These are phyloP conservation scores for Butastur rufipennis DNA, from an alignment of 2,113 vertebrate species.

Conservation along the genomic window DNA sequence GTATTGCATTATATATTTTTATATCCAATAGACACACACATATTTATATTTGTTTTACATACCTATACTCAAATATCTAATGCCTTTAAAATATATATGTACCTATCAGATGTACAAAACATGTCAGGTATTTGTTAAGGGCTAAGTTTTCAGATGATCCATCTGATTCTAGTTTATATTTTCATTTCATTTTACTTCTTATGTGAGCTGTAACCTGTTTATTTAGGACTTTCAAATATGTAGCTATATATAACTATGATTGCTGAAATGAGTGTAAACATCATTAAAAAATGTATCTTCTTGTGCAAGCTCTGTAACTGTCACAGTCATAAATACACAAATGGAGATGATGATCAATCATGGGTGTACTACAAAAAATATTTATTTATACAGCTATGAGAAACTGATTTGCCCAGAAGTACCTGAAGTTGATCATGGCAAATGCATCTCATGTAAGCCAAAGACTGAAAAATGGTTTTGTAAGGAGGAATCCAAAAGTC, in stretches of 20 bases:
- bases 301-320: constrained; percentile 3
- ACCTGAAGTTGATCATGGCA: background rate
- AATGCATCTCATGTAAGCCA: background rate
- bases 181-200: constrained; percentile 1
- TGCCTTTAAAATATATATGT: background rate
- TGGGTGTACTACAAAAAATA: background rate
- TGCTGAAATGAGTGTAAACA: constrained; percentile 35
- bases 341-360: background rate
- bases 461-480: background rate
- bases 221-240: constrained; percentile 8
- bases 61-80: background rate
- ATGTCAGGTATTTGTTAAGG: background rate
- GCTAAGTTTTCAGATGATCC: background rate
- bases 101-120: background rate
- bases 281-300: constrained; percentile 6
- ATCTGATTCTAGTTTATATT: background rate
- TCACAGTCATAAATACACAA: constrained; percentile 9
- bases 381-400: background rate
- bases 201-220: background rate
- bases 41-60: background rate
- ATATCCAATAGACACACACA: background rate
- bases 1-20: background rate
- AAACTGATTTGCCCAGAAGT: background rate
- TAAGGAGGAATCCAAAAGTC: background rate
- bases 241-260: constrained; percentile 19